These are phyloP conservation scores for Hylaeus anthracinus DNA, from an alignment of 1,140 invertebrate genomes.

Conservation along the genomic window DNA sequence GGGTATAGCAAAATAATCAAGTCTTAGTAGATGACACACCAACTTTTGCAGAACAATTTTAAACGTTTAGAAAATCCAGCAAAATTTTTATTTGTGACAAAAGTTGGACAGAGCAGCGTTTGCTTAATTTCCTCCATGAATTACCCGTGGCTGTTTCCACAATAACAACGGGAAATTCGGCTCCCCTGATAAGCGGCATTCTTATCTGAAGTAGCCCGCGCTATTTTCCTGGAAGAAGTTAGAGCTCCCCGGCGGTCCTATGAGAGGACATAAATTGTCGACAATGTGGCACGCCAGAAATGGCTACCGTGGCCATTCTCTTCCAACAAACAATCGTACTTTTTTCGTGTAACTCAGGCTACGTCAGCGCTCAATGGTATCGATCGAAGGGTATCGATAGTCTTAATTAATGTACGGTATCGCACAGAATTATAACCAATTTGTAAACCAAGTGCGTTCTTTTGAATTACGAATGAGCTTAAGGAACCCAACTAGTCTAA, in stretches of 20 bases:
- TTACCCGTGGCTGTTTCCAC: background rate
- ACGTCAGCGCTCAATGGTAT: constrained; percentile 44
- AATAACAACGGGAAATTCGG: background rate
- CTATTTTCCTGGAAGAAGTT: constrained; percentile 45
- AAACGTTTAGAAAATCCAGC: too few species aligned
- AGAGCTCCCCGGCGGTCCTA: constrained; percentile 34
- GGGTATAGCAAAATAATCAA: too few species aligned
- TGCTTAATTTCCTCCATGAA: background rate
- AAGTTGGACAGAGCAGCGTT: too few species aligned
- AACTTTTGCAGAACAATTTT: too few species aligned
- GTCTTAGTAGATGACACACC: too few species aligned
- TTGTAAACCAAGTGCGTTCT: too few species aligned
- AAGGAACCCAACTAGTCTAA: too few species aligned
- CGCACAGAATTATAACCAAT: too few species aligned
- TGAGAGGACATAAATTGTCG: constrained; percentile 57
- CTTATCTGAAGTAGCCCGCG: constrained; percentile 21
- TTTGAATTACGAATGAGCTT: too few species aligned
- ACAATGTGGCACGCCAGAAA: constrained; percentile 51
- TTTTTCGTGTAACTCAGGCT: constrained; percentile 42
- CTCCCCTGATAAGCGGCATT: constrained; percentile 10
- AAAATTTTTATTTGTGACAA: too few species aligned
- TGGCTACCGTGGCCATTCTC: constrained; percentile 48
- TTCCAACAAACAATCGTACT: constrained; percentile 49
- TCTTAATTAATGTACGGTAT: too few species aligned
- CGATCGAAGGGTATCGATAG: constrained; percentile 22